These are phyloP conservation scores for Ardeotis arabs DNA, from an alignment of 2,113 vertebrate species.

Conservation along the genomic window DNA sequence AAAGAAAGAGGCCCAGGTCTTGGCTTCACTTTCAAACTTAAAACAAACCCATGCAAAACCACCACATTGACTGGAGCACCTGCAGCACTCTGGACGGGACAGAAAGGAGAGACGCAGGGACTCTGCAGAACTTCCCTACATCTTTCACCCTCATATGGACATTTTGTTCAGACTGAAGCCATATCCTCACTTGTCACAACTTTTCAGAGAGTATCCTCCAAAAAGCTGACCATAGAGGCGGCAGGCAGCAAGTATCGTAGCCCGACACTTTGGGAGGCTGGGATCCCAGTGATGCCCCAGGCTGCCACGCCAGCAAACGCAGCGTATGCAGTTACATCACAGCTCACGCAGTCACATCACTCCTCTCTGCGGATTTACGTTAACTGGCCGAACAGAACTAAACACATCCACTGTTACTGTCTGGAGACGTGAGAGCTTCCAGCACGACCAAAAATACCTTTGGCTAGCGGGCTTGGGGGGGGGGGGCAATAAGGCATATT, in stretches of 20 bases:
- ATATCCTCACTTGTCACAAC: neutral
- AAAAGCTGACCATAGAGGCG: neutral
- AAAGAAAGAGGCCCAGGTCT: neutral
- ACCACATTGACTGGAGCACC: fast-evolving
- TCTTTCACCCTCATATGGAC: fast-evolving
- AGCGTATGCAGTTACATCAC: neutral
- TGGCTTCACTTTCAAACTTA: neutral
- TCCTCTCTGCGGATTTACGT: fast-evolving
- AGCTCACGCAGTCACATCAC: neutral
- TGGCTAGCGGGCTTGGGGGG: neutral
- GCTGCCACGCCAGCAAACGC: neutral
- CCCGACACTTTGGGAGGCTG: neutral
- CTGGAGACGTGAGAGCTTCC: neutral
- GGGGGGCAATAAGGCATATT: neutral
- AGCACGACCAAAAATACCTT: neutral
- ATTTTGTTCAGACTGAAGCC: neutral
- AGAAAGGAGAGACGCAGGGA: too few relatives aligned
- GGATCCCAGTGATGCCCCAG: neutral
- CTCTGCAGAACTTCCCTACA: neutral
- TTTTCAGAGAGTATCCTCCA: neutral
- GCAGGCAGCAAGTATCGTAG: neutral
- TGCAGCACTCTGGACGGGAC: neutral
- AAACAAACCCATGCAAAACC: neutral
- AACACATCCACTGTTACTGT: neutral
- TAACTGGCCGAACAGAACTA: neutral